Evolutionary conservation across 2,113 vertebrate species (phyloP), one percentile per base, ranked within the genome.

Genomic region (Marcusenius ussheri): DNA sequence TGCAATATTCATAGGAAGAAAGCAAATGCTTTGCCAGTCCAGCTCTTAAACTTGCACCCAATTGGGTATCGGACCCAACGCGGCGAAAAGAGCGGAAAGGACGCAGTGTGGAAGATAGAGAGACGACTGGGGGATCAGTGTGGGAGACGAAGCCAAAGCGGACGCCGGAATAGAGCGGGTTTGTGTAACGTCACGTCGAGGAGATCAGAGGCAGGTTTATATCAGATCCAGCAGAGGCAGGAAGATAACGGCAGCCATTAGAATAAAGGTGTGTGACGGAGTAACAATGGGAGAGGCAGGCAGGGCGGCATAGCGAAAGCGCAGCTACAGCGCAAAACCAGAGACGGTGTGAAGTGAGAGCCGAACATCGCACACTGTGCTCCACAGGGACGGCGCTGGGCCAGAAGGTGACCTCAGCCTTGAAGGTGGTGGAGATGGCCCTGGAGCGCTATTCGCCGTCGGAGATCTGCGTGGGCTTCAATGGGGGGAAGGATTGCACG

Each of bases 401-500:
- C 2, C 92, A 94, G 84, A 98, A 98, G 95, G 98, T 99, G 89
- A 92, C 94, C 70, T 95, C 93, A 0, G 97, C 98, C 0, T 91
- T 99, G 91, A 94, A 90, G 91, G 98, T 94, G 5, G 95, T 99
- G 0, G 97, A 99, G 91, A 93, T 93, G 6, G 96, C 97, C 1
- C 94, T 99, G 94, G 94, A 96, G 45, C 95, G 35, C 84, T 99
- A 98, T 94, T 92, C 93, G 7, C 93, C 95, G n/a, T 89, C 92
- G 80, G 95, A 97, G 91, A 93, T 99, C 91, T 99, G 98, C 0
- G 95, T 98, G 83, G 98, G 97, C 56, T 99, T 99, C 95, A 99
- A 99, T 0, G 98, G 98, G 1, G 98, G 98, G 91, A 99, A 99
- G 93, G 98, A 99, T 94, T 99, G 98, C 94, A 99, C 98, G 0